Percentiles rank a stretch among this genome's conserved stretches.
Evolutionary conservation across 2,888 invertebrate species (phyloP).

Genomic region (Muschampia plurimacula): DNA sequence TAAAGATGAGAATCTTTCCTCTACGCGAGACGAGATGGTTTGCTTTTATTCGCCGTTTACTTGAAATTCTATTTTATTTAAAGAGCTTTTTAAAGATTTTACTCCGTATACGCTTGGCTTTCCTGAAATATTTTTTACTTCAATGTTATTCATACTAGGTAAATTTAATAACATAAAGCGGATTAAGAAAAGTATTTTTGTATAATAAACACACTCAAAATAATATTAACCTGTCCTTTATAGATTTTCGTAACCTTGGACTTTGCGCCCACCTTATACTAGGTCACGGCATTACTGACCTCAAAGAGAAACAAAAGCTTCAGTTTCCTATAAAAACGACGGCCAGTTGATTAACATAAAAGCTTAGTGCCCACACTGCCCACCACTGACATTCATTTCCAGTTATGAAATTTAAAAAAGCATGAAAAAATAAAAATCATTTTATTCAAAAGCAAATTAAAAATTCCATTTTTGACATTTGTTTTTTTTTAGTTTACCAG

Average conservation of each 20-base stretch:
- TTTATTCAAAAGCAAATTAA: too few species aligned
- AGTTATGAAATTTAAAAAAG: background rate
- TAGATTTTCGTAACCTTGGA: background rate
- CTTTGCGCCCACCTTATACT: background rate
- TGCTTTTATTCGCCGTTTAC: constrained; percentile 17
- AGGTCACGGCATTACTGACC: constrained; percentile 6
- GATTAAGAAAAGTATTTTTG: background rate
- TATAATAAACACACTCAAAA: background rate
- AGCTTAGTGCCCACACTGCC: background rate
- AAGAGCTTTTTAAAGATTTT: background rate
- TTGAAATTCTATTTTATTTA: constrained; percentile 1
- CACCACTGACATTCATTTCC: background rate
- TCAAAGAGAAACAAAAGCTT: background rate
- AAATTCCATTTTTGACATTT: too few species aligned
- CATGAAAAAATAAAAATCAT: too few species aligned
- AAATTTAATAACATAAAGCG: background rate
- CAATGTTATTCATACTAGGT: background rate
- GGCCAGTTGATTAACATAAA: constrained; percentile 3
- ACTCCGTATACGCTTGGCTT: background rate
- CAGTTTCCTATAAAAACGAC: constrained; percentile 1
- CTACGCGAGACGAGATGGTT: constrained; percentile 11
- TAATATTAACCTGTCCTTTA: background rate
- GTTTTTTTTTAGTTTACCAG: too few species aligned
- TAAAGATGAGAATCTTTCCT: constrained; percentile 32
- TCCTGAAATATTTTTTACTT: background rate